Evolutionary conservation across 2,888 invertebrate species (phyloP), one percentile per base, ranked within the genome.

Genomic region (Aleiodes alternator): DNA sequence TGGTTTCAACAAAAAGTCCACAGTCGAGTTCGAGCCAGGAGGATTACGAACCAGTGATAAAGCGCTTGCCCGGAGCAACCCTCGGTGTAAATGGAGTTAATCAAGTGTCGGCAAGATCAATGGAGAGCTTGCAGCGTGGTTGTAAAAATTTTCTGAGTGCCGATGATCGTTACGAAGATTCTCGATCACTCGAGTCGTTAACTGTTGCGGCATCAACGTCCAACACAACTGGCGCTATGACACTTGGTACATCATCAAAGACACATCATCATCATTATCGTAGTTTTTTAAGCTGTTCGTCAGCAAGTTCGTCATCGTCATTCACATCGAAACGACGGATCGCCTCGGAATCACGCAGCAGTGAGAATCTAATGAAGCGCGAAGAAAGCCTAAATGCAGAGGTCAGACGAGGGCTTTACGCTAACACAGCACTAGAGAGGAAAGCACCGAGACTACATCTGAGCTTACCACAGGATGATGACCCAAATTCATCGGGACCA

Each of bases 21-120:
- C 92, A 92, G 75, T 94, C 94, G 0, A 94, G 94, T 84, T 94
- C 94, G 38, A 94, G 94, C 77, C 94, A 94, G 85, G 94, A 94
- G 85, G 94, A 94, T 82, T 92, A 92, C 82, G 92, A 92, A 76
- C 92, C 92, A 50, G 93, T 94, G 82, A 90, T 92, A 48, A 92
- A 92, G 69, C 81, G 81, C 68, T 80, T 85, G 84, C 76, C 84
- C 72, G 82, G 85, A 48, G 85, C 86, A 14, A 81, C 87, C 23
- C 79, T 87, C 1, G 76, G 89, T 50, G 84, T 88, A 0, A 81
- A 86, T 3, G 80, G 83, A 9, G 75, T 76, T 4, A 74, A 80
- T 9, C 88, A 89, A 31, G 92, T 93, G 86, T 91, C 92, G 0
- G 92, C 94, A 68, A 91, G 93, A 76, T 94, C 94, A 31, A 94